Evolutionary conservation across 2,888 invertebrate species (phyloP).

Genomic region (Eupithecia exiguata): DNA sequence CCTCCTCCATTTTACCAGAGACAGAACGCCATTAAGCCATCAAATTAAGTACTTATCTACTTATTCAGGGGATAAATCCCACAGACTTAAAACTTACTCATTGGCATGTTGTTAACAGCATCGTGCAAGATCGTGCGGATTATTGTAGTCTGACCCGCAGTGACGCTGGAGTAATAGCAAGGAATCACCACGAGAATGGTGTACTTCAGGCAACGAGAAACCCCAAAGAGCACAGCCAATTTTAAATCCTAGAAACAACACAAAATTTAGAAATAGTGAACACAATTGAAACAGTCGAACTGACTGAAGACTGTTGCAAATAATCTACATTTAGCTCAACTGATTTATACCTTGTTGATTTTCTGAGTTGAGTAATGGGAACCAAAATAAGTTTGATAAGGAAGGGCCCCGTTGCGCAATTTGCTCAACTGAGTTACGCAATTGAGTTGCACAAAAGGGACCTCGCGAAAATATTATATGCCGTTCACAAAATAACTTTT

Average conservation of each 20-base stretch:
- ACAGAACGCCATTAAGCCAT: not conserved
- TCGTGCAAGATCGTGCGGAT: conserved; percentile 68
- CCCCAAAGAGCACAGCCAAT: conserved; percentile 17
- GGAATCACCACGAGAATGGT: conserved; percentile 61
- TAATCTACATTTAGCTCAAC: too few species aligned
- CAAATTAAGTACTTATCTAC: not conserved
- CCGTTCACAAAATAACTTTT: not conserved
- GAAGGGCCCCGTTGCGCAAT: too few species aligned
- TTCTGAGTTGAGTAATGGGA: too few species aligned
- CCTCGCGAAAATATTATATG: too few species aligned
- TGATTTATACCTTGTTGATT: too few species aligned
- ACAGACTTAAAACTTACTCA: conserved; percentile 51
- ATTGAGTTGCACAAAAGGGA: too few species aligned
- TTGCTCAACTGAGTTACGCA: too few species aligned
- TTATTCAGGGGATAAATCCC: not conserved
- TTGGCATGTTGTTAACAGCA: conserved; percentile 57
- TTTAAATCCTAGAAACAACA: not conserved
- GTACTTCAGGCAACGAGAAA: conserved; percentile 61
- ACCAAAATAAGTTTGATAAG: too few species aligned
- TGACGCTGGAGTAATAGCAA: conserved; percentile 66
- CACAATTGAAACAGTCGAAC: too few species aligned
- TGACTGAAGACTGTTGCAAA: too few species aligned
- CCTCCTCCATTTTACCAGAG: not conserved
- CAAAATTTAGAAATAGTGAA: too few species aligned
- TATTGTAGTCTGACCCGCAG: conserved; percentile 57